Evolutionary conservation across 2,797 vertebrate genomes (phyloP), one percentile per base, ranked within the genome.

Genomic region (Furcifer pardalis): DNA sequence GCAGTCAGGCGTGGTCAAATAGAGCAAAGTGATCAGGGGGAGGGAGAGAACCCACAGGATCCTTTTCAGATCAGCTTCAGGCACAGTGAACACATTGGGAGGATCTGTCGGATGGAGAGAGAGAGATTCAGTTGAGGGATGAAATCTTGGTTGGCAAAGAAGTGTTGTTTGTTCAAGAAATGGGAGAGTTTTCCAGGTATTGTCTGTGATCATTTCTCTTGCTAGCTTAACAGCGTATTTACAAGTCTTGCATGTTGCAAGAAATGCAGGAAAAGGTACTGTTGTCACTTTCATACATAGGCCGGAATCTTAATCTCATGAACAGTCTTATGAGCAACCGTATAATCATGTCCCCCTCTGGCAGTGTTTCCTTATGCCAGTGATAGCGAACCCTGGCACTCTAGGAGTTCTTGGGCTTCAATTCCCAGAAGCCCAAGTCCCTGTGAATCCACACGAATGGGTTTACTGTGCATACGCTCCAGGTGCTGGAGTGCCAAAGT

Each of bases 1-100:
- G 94, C 99, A 99, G 90, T 99, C 97, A 9, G 98, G 98, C 78
- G 95, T 85, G 76, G 97, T 99, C 91, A 98, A 87, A 93, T 97
- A 99, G 15, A 99, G 95, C 79, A 99, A 86, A 35, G 94, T 91
- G 88, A 96, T 97, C 92, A 97, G 94, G 30, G 99, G 98, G 89
- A 99, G 96, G 23, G 98, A 98, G 89, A 99, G 89, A 69, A 98
- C 98, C 99, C 99, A 99, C 8, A 99, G 84, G 92, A 99, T 96
- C 91, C 98, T 95, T 90, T 97, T 98, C 87, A 97, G 87, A 92
- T 99, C 99, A 30, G 95, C 97, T 92, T 98, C 97, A 4, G 98
- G 98, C 95, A 99, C 95, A 15, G 95, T 91, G 91, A 99, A 99
- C 89, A 98, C 96, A 82, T 96, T 97, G 87, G 95, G 96, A 74